Base-by-base conservation (phyloP, 2,113 vertebrate genomes). In the Patagioenas fasciata region DNA sequence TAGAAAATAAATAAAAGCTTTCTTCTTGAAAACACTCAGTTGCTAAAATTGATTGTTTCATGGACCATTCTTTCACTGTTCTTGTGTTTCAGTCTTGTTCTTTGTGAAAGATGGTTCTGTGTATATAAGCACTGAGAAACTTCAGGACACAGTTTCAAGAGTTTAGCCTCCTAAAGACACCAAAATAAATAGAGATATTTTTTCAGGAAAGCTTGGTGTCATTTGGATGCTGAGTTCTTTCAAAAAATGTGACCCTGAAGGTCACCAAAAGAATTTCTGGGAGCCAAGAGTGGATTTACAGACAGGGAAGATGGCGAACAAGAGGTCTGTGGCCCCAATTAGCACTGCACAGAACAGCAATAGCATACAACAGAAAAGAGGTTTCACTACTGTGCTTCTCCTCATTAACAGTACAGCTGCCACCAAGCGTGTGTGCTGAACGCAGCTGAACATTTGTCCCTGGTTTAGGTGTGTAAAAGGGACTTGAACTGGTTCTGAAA, bases 271-370 rank as follows among this genome's bases (percentile, higher is more conserved):
- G 92, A 95, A 96, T 95, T 95, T 94, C 88, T 96, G 83, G 69
- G 57, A 91, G 91, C 91, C 80, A 85, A 65, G 84, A 96, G 91
- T 93, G 91, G 92, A 96, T 95, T 95, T 95, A 84, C 89, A 95
- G 95, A 86, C 61, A 87, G 77, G 53, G 89, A 92, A 89, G 93
- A 92, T 91, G 77, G 86, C 56, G 95, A 97, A 78, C 93, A 89
- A 95, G 89, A 95, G 91, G 93, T 96, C 96, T 95, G 65, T 85
- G 95, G 93, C 94, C 94, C 84, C 93, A 95, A 69, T 97, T 96
- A 97, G 86, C 93, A 75, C 73, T 87, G 91, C 67, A 91, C 69
- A 32, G 53, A 89, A 61, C 84, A 91, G 86, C 91, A 89, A 84
- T 57, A 74, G 80, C 42, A 44, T 50, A 56, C 44, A 36, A 84